Evolutionary conservation across 2,797 vertebrate genomes (phyloP).

Genomic region (Onychomys leucogaster): DNA sequence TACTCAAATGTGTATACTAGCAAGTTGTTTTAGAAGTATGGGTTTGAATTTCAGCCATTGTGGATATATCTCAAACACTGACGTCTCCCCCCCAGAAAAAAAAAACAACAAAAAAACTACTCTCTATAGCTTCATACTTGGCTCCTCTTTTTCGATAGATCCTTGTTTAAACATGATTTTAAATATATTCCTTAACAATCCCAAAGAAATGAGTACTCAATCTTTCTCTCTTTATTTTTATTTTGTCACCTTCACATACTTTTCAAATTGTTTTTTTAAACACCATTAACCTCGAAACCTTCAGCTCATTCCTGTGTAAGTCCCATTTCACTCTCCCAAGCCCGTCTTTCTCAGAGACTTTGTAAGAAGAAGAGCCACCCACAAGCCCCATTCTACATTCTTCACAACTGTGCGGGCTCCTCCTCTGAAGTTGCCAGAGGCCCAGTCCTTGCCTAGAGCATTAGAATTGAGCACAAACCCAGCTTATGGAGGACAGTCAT

Average conservation of each 20-base stretch:
- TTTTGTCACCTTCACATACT: background rate
- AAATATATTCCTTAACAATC: background rate
- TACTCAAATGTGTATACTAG: background rate
- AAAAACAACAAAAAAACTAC: background rate
- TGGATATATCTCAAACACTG: background rate
- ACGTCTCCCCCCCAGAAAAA: background rate
- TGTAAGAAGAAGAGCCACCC: too few relatives aligned
- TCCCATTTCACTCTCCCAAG: too few relatives aligned
- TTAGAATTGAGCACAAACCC: too few relatives aligned
- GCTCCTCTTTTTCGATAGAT: background rate
- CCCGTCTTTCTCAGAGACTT: too few relatives aligned
- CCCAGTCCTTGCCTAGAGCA: too few relatives aligned
- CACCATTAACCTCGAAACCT: too few relatives aligned
- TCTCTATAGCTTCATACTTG: background rate
- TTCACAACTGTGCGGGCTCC: too few relatives aligned
- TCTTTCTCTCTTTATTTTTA: background rate
- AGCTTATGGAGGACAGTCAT: too few relatives aligned
- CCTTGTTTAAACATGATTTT: background rate
- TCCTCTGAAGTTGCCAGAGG: too few relatives aligned
- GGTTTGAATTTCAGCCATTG: background rate
- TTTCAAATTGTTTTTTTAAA: background rate
- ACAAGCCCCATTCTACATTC: too few relatives aligned
- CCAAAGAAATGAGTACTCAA: background rate
- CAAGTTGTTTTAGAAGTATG: background rate
- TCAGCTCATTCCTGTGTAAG: too few relatives aligned